Conservation (phyloP, 2,888 invertebrate genomes). For the Trichogramma dendrolimi region DNA sequence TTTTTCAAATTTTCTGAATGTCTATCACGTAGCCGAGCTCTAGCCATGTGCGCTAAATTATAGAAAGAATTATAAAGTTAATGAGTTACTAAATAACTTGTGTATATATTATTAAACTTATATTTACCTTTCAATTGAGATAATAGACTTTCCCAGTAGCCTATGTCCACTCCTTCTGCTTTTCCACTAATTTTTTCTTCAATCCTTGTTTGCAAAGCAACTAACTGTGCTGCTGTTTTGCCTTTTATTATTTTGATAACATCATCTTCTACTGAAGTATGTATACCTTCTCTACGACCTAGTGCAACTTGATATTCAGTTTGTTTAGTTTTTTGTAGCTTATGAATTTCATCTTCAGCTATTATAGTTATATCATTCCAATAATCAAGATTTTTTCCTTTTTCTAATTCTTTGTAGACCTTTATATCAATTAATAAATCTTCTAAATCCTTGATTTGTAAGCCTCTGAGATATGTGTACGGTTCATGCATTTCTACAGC, state of each 20-base stretch:
- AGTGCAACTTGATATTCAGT: conserved; percentile 61
- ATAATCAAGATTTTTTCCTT: conserved; percentile 81
- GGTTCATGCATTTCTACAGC: conserved; percentile 98
- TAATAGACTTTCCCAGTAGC: conserved; percentile 95
- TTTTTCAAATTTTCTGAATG: conserved; percentile 85
- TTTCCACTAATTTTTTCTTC: conserved; percentile 79
- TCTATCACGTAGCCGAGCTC: conserved; percentile 84
- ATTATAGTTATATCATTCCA: conserved; percentile 96
- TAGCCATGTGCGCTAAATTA: conserved; percentile 79
- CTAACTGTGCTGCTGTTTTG: conserved; percentile 83
- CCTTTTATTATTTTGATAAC: conserved; percentile 88
- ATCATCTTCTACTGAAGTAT: conserved; percentile 85
- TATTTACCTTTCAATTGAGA: conserved; percentile 79
- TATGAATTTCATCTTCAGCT: conserved; percentile 86
- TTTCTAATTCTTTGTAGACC: conserved; percentile 88
- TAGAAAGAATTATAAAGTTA: conserved; percentile 3
- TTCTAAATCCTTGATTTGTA: conserved; percentile 86
- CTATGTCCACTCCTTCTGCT: conserved; percentile 88
- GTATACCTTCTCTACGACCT: conserved; percentile 73
- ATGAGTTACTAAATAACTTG: background rate
- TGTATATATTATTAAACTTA: background rate
- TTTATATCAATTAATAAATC: conserved; percentile 95
- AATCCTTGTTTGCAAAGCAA: conserved; percentile 78
- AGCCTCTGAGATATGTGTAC: conserved; percentile 87
- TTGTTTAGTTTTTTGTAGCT: conserved; percentile 71